These are phyloP conservation scores for Oopsacas minuta DNA, from an alignment of 37 sponge, comb jelly and placozoan genomes.

Conservation along the genomic window DNA sequence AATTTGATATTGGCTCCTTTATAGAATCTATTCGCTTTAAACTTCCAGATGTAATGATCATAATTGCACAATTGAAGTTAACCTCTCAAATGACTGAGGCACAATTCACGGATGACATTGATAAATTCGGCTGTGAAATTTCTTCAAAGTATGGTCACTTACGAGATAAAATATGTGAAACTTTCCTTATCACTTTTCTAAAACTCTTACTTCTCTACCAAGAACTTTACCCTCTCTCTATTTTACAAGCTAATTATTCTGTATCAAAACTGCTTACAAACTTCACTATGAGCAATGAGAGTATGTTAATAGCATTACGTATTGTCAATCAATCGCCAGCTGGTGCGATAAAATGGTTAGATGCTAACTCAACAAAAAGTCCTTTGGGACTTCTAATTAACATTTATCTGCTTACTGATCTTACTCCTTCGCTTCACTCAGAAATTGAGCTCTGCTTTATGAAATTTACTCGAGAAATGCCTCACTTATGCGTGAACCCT, in stretches of 20 bases:
- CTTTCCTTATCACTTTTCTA: neutral
- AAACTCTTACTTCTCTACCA: neutral
- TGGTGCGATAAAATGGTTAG: neutral
- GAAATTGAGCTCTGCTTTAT: neutral
- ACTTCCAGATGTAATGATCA: neutral
- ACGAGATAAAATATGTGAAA: neutral
- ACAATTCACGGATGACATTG: neutral
- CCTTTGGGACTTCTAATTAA: neutral
- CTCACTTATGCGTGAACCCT: neutral
- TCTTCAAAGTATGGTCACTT: neutral
- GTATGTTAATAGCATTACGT: neutral
- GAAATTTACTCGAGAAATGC: slow-evolving; percentile 4
- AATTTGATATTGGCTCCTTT: neutral
- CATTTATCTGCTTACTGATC: neutral
- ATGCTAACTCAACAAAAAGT: neutral
- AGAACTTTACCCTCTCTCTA: neutral
- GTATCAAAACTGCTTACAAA: neutral
- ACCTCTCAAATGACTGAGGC: neutral
- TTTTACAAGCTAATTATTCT: neutral
- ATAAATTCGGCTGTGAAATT: neutral
- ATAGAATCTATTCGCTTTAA: neutral
- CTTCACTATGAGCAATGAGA: neutral
- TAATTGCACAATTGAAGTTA: neutral
- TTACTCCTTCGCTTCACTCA: neutral
- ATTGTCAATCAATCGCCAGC: neutral